phyloP scores from a whole-genome alignment of 1,140 invertebrate species.

The Ylistrum balloti region DNA sequence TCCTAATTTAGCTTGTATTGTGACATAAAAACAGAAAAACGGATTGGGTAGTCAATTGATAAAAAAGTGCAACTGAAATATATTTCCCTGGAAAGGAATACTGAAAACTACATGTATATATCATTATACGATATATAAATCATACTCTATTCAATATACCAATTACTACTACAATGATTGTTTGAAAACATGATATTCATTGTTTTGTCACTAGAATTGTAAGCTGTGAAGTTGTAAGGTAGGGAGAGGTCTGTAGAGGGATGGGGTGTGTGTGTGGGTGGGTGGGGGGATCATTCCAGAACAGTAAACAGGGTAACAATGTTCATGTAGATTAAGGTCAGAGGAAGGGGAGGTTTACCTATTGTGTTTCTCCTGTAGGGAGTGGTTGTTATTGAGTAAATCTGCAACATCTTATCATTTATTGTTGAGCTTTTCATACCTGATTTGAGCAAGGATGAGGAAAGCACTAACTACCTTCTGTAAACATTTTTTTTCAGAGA shows the following conservation, averaged over 20 bases:
- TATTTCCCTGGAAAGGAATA: too few relatives aligned
- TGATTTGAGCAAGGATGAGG: conserved; percentile 16
- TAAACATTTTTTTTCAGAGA: too few relatives aligned
- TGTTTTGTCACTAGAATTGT: neutral
- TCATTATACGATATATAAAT: too few relatives aligned
- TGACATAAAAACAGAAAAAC: too few relatives aligned
- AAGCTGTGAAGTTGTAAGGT: neutral
- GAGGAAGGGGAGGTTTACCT: neutral
- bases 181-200: neutral
- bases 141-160: too few relatives aligned
- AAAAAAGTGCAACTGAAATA: too few relatives aligned
- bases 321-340: neutral
- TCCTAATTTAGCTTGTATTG: too few relatives aligned
- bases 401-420: neutral
- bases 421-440: neutral
- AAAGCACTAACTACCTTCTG: neutral
- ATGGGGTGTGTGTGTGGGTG: neutral
- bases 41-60: too few relatives aligned
- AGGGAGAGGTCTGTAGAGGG: too few relatives aligned
- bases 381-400: neutral
- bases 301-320: too few relatives aligned
- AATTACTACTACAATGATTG: too few relatives aligned
- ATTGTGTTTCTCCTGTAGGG: neutral
- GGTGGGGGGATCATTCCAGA: neutral
- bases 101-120: too few relatives aligned